phyloP scores from a whole-genome alignment of 1,140 invertebrate genomes.

The Caenorhabditis inopinata region DNA sequence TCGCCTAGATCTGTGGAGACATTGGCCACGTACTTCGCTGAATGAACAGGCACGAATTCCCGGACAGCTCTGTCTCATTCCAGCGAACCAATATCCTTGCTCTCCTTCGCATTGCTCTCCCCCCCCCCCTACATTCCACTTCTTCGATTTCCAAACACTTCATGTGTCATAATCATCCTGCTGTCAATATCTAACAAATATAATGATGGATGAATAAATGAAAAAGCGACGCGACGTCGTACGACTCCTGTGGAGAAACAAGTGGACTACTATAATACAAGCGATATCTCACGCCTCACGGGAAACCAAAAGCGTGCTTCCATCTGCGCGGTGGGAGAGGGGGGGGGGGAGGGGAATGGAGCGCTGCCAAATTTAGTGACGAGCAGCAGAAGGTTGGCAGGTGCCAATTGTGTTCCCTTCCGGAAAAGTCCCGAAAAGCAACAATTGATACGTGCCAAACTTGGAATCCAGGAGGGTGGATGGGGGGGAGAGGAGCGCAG shows the following conservation, averaged over 20 bases:
- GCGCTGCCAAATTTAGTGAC: neutral
- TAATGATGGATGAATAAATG: slow-evolving; percentile 33
- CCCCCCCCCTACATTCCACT: no score
- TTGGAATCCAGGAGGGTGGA: no score
- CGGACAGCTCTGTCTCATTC: no score
- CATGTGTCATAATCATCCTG: slow-evolving; percentile 7
- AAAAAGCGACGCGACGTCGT: neutral
- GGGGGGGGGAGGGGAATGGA: neutral
- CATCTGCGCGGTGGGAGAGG: neutral
- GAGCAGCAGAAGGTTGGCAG: neutral
- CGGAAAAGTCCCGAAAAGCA: neutral
- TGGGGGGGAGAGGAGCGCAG: no score
- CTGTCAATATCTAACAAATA: slow-evolving; percentile 31
- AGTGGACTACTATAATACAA: slow-evolving; percentile 1
- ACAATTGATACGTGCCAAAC: neutral
- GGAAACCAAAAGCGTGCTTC: slow-evolving; percentile 17
- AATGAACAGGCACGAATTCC: no score
- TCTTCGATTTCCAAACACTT: neutral
- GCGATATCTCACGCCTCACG: slow-evolving; percentile 27
- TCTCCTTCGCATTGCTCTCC: no score
- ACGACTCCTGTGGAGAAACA: neutral
- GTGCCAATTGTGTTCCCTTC: slow-evolving; percentile 19
- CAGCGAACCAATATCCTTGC: no score
- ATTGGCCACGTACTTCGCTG: no score
- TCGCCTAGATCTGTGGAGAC: no score